These are phyloP conservation scores for Paraplagusia blochii DNA, from an alignment of 2,113 vertebrate species.

Conservation along the genomic window DNA sequence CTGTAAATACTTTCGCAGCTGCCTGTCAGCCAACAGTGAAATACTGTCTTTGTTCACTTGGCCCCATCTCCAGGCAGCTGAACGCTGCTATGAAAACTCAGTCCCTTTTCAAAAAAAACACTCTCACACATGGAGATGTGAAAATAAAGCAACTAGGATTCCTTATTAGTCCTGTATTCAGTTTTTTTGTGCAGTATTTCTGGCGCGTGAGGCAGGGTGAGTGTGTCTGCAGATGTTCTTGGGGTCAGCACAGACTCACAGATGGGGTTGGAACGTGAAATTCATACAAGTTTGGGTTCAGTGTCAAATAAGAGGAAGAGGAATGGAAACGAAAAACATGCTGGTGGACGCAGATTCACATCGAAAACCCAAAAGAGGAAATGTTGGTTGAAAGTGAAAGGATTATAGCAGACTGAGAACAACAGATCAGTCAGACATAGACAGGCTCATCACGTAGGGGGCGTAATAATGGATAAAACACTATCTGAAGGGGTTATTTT, in stretches of 20 bases:
- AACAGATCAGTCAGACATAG: neutral
- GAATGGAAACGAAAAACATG: neutral
- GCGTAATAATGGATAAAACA: neutral
- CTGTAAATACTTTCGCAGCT: conserved; percentile 99
- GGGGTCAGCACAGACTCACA: neutral
- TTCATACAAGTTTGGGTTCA: neutral
- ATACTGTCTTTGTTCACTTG: conserved; percentile 97
- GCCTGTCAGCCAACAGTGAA: conserved; percentile 95
- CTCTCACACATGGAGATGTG: conserved; percentile 25
- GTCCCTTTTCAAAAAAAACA: conserved; percentile 9
- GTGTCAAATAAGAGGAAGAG: neutral
- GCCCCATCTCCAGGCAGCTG: conserved; percentile 64
- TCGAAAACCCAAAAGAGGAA: neutral
- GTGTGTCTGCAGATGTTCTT: neutral
- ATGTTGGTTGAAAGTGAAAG: neutral
- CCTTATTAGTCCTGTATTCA: neutral
- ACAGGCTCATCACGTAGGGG: neutral
- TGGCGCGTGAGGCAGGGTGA: neutral
- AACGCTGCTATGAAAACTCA: conserved; percentile 51
- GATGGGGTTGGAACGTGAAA: neutral
- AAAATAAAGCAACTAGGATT: conserved; percentile 16
- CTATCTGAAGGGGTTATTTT: too few species aligned
- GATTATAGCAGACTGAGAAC: neutral
- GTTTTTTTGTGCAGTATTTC: neutral
- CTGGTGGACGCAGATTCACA: neutral